phyloP scores from a whole-genome alignment of 2,797 vertebrate genomes.

The Coreius guichenoti region DNA sequence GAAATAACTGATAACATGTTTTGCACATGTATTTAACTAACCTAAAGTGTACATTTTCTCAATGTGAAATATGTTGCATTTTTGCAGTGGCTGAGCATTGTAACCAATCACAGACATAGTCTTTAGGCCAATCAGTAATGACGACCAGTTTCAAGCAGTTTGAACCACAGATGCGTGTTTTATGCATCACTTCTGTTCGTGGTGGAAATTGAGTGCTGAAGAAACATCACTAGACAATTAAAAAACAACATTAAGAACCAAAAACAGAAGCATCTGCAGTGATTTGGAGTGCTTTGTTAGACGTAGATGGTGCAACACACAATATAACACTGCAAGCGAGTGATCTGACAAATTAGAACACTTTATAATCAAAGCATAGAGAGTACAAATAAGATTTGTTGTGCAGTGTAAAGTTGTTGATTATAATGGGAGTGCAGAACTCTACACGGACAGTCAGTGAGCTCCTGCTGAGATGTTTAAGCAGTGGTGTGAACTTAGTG shows the following conservation, averaged over 20 bases:
- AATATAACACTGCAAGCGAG: neutral
- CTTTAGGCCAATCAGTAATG: neutral
- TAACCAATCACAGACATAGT: neutral
- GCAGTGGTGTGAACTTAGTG: constrained; percentile 1
- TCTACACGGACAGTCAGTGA: neutral
- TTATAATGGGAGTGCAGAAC: neutral
- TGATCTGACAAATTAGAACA: constrained; percentile 10
- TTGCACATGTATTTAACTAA: neutral
- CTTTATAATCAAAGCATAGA: constrained; percentile 13
- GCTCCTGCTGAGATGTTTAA: neutral
- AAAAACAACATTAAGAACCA: neutral
- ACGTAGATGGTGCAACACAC: neutral
- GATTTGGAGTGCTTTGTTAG: constrained; percentile 22
- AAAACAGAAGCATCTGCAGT: neutral
- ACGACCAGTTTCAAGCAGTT: neutral
- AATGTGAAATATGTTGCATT: neutral
- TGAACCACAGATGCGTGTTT: constrained; percentile 2
- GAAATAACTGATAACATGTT: neutral
- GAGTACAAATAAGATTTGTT: neutral
- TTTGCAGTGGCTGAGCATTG: neutral
- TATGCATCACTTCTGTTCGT: neutral
- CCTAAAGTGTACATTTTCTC: neutral
- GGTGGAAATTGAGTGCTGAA: neutral
- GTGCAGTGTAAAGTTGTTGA: neutral
- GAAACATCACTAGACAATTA: neutral